Base-by-base conservation (phyloP, 1,140 invertebrate species). In the Pseudobourletiella spinata region DNA sequence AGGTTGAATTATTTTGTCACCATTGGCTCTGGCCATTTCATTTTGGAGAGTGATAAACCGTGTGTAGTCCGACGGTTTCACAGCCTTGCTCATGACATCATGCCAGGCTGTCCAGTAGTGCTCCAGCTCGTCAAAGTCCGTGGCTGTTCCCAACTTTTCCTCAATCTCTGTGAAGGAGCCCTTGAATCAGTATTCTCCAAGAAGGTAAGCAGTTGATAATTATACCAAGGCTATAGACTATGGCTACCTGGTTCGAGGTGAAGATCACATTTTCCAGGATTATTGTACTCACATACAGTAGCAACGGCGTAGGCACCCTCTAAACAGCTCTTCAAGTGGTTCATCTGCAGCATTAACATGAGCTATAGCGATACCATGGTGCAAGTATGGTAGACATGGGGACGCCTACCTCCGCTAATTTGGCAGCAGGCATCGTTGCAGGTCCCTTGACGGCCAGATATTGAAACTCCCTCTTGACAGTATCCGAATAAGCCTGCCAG, bases 51-150 rank as follows among this genome's bases (percentile, higher is more conserved):
- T 22, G 11, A 68, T 26, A 32, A 63, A 65, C n/a, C 46, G 2
- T 39, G 26, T 50, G 29, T 63, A 68, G 16, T 51, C 28, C 2
- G 22, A 6, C n/a, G 61, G 11, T 4, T 39, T 1, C 8, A 68
- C 58, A 0, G 15, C 22, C 20, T 46, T 42, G 18, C 32, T 54
- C 20, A 65, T 52, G 28, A 43, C 39, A 43, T 68, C 61, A 51
- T 68, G 67, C 67, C 83, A 86, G 35, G 74, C 75, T 70, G 78
- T 79, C 84, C 84, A 87, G 52, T 82, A 78, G 64, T 83, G 77
- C 14, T 71, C 67, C 42, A 83, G 68, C 70, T 81, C 80, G 39
- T 79, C 73, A 48, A 76, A 77, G 65, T 83, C 71, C 25, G 67
- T 69, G 0, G 71, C 73, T 25, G 59, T 71, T 0, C 70, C 57